Evolutionary conservation across 2,797 vertebrate species (phyloP).

Genomic region (Platalea minor): DNA sequence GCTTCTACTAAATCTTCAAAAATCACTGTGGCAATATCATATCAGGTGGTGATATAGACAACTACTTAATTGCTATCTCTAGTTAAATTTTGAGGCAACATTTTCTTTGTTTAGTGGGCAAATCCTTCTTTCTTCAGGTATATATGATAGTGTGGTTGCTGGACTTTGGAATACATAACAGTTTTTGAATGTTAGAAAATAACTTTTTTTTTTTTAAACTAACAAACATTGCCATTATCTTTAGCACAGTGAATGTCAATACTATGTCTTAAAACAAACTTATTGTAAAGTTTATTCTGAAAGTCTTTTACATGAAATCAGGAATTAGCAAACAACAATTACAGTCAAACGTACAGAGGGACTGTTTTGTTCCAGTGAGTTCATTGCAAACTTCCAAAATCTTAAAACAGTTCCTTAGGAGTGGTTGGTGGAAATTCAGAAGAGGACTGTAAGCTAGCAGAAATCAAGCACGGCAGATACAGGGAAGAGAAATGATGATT

Average conservation of each 20-base stretch:
- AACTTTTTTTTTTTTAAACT: neutral
- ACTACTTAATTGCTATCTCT: neutral
- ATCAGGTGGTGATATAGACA: neutral
- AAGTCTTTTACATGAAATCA: neutral
- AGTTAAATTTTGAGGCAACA: neutral
- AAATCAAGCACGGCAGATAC: neutral
- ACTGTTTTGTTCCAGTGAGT: neutral
- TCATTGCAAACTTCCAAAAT: neutral
- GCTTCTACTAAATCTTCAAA: neutral
- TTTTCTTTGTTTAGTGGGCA: neutral
- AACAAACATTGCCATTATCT: neutral
- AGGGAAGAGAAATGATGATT: neutral
- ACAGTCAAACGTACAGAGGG: neutral
- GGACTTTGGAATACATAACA: neutral
- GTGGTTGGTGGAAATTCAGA: neutral
- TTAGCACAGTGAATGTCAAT: neutral
- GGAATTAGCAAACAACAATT: neutral
- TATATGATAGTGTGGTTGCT: neutral
- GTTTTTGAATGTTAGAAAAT: neutral
- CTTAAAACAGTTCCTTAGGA: neutral
- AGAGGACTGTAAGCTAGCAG: neutral
- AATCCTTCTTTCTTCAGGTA: neutral
- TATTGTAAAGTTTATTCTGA: neutral
- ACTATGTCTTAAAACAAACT: neutral
- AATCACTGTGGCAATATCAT: neutral